Evolutionary conservation across 2,797 vertebrate genomes (phyloP), one percentile per base, ranked within the genome.

Genomic region (Oreochromis grahami): DNA sequence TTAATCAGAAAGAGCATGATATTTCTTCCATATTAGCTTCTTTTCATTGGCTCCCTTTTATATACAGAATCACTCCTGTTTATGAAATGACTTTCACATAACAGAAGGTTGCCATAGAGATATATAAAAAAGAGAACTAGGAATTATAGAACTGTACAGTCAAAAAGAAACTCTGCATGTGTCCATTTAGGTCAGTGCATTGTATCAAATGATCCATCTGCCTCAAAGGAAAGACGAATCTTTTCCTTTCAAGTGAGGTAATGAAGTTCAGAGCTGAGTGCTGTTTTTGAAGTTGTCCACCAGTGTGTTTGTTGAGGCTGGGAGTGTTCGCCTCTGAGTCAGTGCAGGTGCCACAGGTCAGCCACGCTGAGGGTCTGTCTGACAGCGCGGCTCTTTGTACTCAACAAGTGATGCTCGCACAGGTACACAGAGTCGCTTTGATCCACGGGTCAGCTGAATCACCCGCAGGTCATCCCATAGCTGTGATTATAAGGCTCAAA

Each of bases 211-310:
- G 58, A 82, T 55, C 70, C 8, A 78, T 87, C 86, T 17, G 68
- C 58, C 88, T 90, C 80, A 87, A 80, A 86, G 83, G 79, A 87
- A 89, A 84, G 88, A 83, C 29, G 36, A 91, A 81, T 84, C 88
- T 76, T 51, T 45, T 63, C 89, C 93, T 95, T 95, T 95, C 92
- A 95, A 94, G 92, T 94, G 89, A 90, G 92, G 83, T 93, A 95
- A 94, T 94, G 92, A 94, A 91, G 92, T 93, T 92, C 77, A 77
- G 86, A 77, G 79, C 41, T 26, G 77, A 79, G 83, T 36, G 87
- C 72, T 10, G 83, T 83, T 90, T 94, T 93, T 94, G 93, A 95
- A 94, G 91, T 92, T 55, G 76, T 88, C 90, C 92, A 93, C 36
- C 88, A 80, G 88, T 82, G 91, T 91, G 89, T 94, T 92, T 92